Conservation (phyloP, 2,113 vertebrate genomes). For the Tursiops truncatus region DNA sequence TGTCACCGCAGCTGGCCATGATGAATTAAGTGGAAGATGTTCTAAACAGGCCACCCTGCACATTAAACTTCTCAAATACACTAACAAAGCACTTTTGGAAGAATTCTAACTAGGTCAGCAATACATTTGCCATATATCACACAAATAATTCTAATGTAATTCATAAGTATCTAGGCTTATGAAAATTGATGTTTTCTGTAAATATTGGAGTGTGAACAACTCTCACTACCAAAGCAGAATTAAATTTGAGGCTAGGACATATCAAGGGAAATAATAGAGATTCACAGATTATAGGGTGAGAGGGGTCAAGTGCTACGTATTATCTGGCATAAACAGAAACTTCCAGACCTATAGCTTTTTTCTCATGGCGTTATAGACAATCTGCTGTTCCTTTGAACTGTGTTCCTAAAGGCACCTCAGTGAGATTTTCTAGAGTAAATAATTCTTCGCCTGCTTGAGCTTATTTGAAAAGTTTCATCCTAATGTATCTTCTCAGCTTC, state of each 20-base stretch:
- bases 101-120: conserved; percentile 80
- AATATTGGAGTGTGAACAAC: conserved; percentile 72
- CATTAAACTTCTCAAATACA: conserved; percentile 74
- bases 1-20: conserved; percentile 67
- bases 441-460: not conserved
- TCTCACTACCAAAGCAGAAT: conserved; percentile 67
- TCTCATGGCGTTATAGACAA: not conserved
- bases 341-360: not conserved
- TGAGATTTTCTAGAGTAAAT: conserved; percentile 48
- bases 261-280: conserved; percentile 62
- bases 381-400: conserved; percentile 53
- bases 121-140: conserved; percentile 70
- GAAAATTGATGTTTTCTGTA: conserved; percentile 80
- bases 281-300: conserved; percentile 53
- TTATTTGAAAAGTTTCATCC: conserved; percentile 46
- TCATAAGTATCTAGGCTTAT: conserved; percentile 78
- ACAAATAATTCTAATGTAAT: conserved; percentile 76
- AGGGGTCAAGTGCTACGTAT: conserved; percentile 56
- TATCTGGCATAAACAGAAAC: conserved; percentile 66
- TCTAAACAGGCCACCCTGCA: conserved; percentile 67
- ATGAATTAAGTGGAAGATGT: conserved; percentile 75
- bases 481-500: not conserved
- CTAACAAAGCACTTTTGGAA: conserved; percentile 80
- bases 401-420: not conserved
- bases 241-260: conserved; percentile 57